Evolutionary conservation across 2,113 vertebrate species (phyloP), one percentile per base, ranked within the genome.

Genomic region (Archocentrus centrarchus): DNA sequence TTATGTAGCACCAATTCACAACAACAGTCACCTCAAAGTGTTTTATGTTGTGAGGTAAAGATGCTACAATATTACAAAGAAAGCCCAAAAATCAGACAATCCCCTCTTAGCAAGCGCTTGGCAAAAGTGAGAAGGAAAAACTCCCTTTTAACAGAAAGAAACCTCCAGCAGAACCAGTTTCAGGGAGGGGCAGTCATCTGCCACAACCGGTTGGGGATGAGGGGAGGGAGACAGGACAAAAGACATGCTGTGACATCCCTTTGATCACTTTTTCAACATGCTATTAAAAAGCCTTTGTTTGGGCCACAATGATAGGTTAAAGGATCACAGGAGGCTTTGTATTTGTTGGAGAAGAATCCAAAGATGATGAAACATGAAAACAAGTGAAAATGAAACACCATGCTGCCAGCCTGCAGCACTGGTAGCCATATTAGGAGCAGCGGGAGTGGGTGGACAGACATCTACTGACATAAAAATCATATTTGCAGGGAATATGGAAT

Each of bases 251-350:
- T 30, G 30, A 22, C 6, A 70, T 50, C 18, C 18, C 41, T 2
- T 50, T 70, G 41, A 50, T 70, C 27, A 73, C 22, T 0, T 32
- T 3, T 32, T 13, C 3, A 20, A 8, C 1, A 18, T 53, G 9
- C 50, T 73, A 73, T 32, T 32, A 14, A 55, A 73, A 35, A 53
- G 11, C 47, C 0, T 27, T 53, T 1, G 13, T 73, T 73, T 73
- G 3, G 11, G 0, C 47, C 44, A 32, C 1, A 1, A 20, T 1
- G 24, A 55, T 17, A 32, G 27, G 11, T 0, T 73, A n/a, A 0
- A 18, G 4, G 1, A 27, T 27, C 27, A 53, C 3, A n/a, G 68
- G 18, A n/a, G 1, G 17, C 17, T 53, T 5, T 32, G 11, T 7
- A 30, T 4, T 70, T 53, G 47, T 32, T 27, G 3, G 32, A 73